Base-by-base conservation (phyloP, 2,888 invertebrate species). In the Nysson spinosus region DNA sequence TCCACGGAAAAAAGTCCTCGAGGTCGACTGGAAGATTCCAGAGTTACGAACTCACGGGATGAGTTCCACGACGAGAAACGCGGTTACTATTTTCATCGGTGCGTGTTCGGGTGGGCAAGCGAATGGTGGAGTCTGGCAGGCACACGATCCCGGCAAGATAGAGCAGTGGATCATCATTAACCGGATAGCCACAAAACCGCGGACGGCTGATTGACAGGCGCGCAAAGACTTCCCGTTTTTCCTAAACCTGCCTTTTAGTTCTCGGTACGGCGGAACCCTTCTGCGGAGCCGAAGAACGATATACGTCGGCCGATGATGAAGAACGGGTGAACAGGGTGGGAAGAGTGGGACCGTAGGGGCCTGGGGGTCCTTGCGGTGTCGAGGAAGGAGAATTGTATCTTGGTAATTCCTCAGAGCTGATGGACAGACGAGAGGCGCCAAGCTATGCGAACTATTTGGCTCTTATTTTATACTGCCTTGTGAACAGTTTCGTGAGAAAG, bases 141-240 rank as follows among this genome's bases (percentile, higher is more conserved):
- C 60, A 44, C 67, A 69, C 69, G 78, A 80, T 80, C 76, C 55
- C 63, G 55, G 57, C 73, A 61, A 83, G 81, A 84, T 81, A 81
- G 79, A 82, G 83, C 82, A 83, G 83, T 83, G 83, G 83, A 85
- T 85, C 85, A 84, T 85, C 85, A 83, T 85, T 85, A 85, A 82
- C 80, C 79, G 77, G 78, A 77, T 76, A 72, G 78, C 60, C 71
- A 76, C 83, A 85, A 83, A 84, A 83, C 84, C 81, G 72, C 51
- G 74, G 80, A 81, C 83, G 77, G 73, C 79, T 84, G 85, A 85
- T 85, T 85, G 85, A 85, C 85, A 84, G 85, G 79, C 77, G 79
- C 79, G 83, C 82, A 78, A 81, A 78, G 83, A 79, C 79, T 80
- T 79, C 77, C 79, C 82, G 83, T 83, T 85, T 85, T 84, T 85